Percentiles rank a stretch among this genome's conserved stretches.
Evolutionary conservation across 2,113 vertebrate species (phyloP).

Genomic region (Glareola pratincola): DNA sequence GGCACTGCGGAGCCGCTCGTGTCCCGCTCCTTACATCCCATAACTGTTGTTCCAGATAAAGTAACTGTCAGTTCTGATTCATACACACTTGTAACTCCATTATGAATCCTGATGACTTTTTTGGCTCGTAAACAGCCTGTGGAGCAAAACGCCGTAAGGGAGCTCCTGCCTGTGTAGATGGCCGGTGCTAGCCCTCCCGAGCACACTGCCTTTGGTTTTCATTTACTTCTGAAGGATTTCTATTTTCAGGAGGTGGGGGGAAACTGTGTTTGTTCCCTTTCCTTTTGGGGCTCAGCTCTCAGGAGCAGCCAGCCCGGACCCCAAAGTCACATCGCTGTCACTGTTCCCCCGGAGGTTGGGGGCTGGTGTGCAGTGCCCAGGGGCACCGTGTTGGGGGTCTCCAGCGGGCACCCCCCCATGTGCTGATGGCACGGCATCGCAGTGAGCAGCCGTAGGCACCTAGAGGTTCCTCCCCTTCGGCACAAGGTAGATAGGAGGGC

Average conservation of each 20-base stretch:
- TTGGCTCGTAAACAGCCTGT: constrained; percentile 1
- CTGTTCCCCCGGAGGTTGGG: rapidly evolving
- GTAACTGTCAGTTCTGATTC: constrained; percentile 49
- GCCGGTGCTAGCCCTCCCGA: neutral
- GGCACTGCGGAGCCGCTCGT: neutral
- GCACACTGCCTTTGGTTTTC: neutral
- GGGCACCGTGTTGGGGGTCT: rapidly evolving
- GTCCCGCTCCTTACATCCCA: constrained; percentile 31
- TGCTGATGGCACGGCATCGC: neutral
- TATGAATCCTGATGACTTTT: constrained; percentile 6
- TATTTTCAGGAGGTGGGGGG: neutral
- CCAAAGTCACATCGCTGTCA: neutral
- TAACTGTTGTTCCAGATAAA: constrained; percentile 24
- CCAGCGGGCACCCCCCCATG: rapidly evolving
- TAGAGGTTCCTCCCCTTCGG: neutral
- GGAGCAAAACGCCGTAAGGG: neutral
- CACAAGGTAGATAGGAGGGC: neutral
- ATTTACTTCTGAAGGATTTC: neutral
- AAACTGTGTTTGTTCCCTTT: neutral
- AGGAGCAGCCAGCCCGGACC: neutral
- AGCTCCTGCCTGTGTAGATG: constrained; percentile 13
- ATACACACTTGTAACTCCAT: neutral
- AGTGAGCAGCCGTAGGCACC: rapidly evolving
- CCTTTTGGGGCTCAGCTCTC: neutral
- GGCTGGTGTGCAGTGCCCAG: neutral